Base-by-base conservation (phyloP, 1,140 invertebrate species). In the Drosophila malerkotliana region DNA sequence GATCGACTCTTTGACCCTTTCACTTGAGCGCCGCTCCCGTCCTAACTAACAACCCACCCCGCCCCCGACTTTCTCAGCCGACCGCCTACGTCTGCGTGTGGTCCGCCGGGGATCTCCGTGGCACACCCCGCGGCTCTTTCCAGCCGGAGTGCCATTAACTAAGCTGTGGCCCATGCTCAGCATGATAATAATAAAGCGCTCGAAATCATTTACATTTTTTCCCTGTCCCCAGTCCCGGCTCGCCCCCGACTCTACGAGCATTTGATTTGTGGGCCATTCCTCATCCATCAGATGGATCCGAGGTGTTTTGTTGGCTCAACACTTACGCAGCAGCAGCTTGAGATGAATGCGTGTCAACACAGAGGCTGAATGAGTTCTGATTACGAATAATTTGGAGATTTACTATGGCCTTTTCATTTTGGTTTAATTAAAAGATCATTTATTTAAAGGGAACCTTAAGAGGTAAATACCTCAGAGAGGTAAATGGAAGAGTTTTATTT, bases 151-250 rank as follows among this genome's bases (percentile, higher is more conserved):
- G 78, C 51, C 79, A 87, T 87, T 88, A 87, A 87, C 58, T 64
- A 59, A 76, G 75, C 45, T 80, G 63, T 80, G 59, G 77, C 51
- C 51, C 55, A 28, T 37, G 68, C 81, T 32, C 81, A 85, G 81
- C 81, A 49, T 77, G 82, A 81, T 77, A 84, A 77, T 80, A 80
- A 77, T 80, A 80, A 85, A 85, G 68, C 77, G 69, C 49, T 82
- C 39, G 69, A 78, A 77, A 75, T 82, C 80, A 87, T 87, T 88
- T 88, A 60, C 80, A 87, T 87, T 72, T 67, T 79, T 75, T 45
- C 54, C 48, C 26, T 6, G 26, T 8, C 5, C 26, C 30, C 63
- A 47, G 10, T 21, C 30, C 47, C 69, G 44, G 41, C 15, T 7
- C 41, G 7, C 49, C 54, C 62, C 51, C 41, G 15, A 18, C 26